phyloP scores from a whole-genome alignment of 1,140 invertebrate species.

The Geopemphigus sp. region DNA sequence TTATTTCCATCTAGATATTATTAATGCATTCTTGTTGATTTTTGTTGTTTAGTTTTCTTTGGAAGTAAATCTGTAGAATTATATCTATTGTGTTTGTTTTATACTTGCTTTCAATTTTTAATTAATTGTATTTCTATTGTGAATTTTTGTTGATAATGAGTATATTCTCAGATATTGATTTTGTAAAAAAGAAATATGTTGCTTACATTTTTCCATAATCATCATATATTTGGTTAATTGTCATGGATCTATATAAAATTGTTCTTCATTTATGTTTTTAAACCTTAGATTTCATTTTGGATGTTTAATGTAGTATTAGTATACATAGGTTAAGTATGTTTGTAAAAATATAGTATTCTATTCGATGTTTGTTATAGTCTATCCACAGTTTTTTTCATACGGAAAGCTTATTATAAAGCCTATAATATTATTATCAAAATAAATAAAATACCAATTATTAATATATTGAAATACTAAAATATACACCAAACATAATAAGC shows the following conservation, averaged over 20 bases:
- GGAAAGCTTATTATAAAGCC: too few species aligned
- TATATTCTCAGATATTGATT: constrained; percentile 5
- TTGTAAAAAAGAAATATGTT: neutral
- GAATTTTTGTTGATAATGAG: constrained; percentile 12
- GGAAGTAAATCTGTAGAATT: too few species aligned
- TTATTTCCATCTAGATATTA: too few species aligned
- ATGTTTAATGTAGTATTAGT: neutral
- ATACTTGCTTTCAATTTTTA: neutral
- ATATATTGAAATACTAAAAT: too few species aligned
- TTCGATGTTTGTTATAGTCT: too few species aligned
- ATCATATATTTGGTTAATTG: too few species aligned
- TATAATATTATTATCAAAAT: too few species aligned
- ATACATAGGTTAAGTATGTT: neutral
- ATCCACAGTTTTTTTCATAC: too few species aligned
- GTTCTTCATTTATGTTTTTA: neutral
- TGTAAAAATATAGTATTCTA: neutral
- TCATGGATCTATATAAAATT: neutral
- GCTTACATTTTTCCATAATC: neutral
- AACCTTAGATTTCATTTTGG: neutral
- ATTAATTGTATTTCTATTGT: neutral
- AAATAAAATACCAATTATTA: too few species aligned
- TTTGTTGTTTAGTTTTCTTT: too few species aligned
- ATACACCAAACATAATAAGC: too few species aligned
- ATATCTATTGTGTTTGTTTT: neutral
- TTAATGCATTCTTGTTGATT: too few species aligned